Base-by-base conservation (phyloP, 2,113 vertebrate species). In the Periophthalmodon schlosseri region DNA sequence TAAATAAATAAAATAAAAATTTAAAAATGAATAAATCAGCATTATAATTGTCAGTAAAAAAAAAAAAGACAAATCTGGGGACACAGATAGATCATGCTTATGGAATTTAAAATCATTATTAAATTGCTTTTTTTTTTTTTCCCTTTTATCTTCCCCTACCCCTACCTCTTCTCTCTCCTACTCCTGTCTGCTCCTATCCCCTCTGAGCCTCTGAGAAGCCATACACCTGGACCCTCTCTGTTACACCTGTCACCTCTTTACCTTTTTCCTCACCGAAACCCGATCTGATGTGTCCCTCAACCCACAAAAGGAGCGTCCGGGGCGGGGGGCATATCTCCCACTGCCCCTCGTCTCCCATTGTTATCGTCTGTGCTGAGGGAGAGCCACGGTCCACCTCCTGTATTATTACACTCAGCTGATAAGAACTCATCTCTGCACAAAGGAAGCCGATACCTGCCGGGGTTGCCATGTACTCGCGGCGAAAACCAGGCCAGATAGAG, bases 401-500 rank as follows among this genome's bases (percentile, higher is more conserved):
- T 87, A 89, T 91, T 89, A 89, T 91, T 86, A 83, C 73, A 80
- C 66, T 65, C 68, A 76, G 75, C 81, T 87, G 91, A 91, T 91
- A 90, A 92, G 80, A 73, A 70, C 75, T 84, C 78, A 69, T 84
- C 80, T 82, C 74, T 6, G 44, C 76, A 80, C 89, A 92, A 92
- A 88, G 77, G 78, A 76, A 83, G 75, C 80, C 78, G 82, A 90
- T 87, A 88, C 69, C 76, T 77, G 65, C 71, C 3, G 81, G 36
- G 74, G 46, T 73, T 34, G 44, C 77, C 74, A 72, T 78, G 77
- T 77, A 60, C 76, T 52, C 5, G 46, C 70, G 60, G 66, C 73
- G 21, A 67, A 81, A 79, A 72, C 72, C 47, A 65, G 58, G 57
- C 69, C 46, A 69, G 75, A 84, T 80, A 34, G 50, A 15, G 73